Evolutionary conservation across 1,140 invertebrate species (phyloP), one percentile per base, ranked within the genome.

Genomic region (Meloidogyne hapla): DNA sequence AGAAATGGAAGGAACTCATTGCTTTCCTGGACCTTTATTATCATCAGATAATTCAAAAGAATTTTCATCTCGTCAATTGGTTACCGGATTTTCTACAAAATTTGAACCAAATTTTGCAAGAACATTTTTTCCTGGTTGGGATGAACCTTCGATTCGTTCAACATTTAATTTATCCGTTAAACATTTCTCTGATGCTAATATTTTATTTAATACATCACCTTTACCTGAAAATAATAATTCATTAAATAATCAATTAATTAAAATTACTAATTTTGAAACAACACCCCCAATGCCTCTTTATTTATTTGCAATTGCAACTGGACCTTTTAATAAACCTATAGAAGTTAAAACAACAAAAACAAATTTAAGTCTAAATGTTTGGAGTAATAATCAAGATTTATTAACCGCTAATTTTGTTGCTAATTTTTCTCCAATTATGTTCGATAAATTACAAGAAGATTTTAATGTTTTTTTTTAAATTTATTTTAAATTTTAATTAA

Each of bases 61-160:
- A 25, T 25, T 9, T 21, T 33, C 15, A 45, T 64, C 69, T 45
- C 48, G 28, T 42, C 33, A 65, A 25, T 28, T 28, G 21, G 21
- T 28, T 40, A 61, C 68, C 66, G 63, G 86, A 76, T 85, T 83
- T 64, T 93, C 94, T 8, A 97, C 95, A 1, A 93, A 97, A 85
- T 98, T 99, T 86, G 93, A 97, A 88, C 92, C 96, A 68, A 95
- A 94, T 8, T 93, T 93, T 79, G 96, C 96, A 0, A 90, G 95
- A 33, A 92, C 93, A 73, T 94, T 95, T 0, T 97, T 98, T 86
- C 95, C 95, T 0, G 96, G 94, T 87, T 96, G 96, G 87, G 95
- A 98, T 88, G 95, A 98, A 87, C 95, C 95, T 0, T 90, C 91
- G 62, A 91, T 96, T 81, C 97, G 96, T 89, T 93, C 94, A 0